Evolutionary conservation across 2,797 vertebrate genomes (phyloP).

Genomic region (Lacerta bilineata): DNA sequence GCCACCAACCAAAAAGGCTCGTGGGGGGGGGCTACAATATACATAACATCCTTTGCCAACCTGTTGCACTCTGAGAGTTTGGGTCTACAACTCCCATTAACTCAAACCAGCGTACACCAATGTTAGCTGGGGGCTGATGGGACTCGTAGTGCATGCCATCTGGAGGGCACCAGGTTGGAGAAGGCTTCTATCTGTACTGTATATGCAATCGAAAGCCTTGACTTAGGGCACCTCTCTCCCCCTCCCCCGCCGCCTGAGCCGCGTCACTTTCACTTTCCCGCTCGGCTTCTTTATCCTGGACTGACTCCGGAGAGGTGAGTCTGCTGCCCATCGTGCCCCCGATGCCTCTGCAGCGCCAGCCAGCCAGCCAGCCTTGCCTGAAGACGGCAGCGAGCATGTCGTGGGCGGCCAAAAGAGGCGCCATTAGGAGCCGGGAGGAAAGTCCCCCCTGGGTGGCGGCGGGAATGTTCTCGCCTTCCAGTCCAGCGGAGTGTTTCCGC

Average conservation of each 20-base stretch:
- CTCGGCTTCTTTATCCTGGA: not conserved
- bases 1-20: too few relatives aligned
- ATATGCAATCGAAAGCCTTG: too few relatives aligned
- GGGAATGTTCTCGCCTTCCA: not conserved
- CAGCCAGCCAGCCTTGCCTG: not conserved
- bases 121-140: too few relatives aligned
- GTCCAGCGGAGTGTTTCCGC: not conserved
- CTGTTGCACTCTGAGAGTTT: too few relatives aligned
- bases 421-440: not conserved
- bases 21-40: too few relatives aligned
- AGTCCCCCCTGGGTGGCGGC: not conserved
- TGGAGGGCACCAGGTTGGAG: too few relatives aligned
- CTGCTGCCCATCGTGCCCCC: not conserved
- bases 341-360: not conserved
- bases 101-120: too few relatives aligned
- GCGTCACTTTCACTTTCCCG: not conserved
- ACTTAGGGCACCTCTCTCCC: too few relatives aligned
- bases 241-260: not conserved
- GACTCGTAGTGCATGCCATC: too few relatives aligned
- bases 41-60: too few relatives aligned
- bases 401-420: not conserved
- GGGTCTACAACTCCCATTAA: too few relatives aligned
- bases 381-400: fast-evolving
- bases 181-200: too few relatives aligned
- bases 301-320: not conserved